A percentile compares a stretch with the other conserved stretches of the same genome.
Evolutionary conservation across 2,113 vertebrate genomes (phyloP).

Genomic region (Dicaeum eximium): DNA sequence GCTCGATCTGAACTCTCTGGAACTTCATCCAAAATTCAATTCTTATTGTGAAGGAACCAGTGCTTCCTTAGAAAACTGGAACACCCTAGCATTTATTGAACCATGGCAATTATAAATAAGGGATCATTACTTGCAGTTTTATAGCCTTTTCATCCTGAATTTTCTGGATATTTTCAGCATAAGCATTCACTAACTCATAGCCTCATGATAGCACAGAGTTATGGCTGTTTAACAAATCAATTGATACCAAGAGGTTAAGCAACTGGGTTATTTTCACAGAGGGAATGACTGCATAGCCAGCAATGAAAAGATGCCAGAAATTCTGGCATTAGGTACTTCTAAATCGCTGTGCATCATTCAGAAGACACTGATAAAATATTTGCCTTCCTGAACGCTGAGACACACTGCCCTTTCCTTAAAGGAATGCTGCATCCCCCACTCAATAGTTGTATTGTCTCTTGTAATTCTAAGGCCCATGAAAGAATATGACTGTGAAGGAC

Average conservation of each 20-base stretch:
- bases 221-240: background rate
- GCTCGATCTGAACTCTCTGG: background rate
- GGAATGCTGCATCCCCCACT: background rate
- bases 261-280: constrained; percentile 11
- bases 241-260: background rate
- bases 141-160: background rate
- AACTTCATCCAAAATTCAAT: background rate
- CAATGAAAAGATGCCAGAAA: background rate
- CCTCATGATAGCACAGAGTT: background rate
- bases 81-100: background rate
- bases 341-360: background rate
- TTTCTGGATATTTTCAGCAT: background rate
- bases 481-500: background rate
- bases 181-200: background rate
- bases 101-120: background rate
- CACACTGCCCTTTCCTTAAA: background rate
- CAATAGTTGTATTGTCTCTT: background rate
- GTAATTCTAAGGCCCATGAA: background rate
- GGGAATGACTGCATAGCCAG: background rate
- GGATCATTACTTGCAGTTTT: background rate
- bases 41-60: background rate
- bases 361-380: background rate
- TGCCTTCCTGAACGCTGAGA: background rate
- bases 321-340: background rate
- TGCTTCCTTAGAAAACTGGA: background rate